Percentiles rank a stretch among this genome's conserved stretches.
Evolutionary conservation across 2,888 invertebrate species (phyloP).

Genomic region (Plebejus melissa): DNA sequence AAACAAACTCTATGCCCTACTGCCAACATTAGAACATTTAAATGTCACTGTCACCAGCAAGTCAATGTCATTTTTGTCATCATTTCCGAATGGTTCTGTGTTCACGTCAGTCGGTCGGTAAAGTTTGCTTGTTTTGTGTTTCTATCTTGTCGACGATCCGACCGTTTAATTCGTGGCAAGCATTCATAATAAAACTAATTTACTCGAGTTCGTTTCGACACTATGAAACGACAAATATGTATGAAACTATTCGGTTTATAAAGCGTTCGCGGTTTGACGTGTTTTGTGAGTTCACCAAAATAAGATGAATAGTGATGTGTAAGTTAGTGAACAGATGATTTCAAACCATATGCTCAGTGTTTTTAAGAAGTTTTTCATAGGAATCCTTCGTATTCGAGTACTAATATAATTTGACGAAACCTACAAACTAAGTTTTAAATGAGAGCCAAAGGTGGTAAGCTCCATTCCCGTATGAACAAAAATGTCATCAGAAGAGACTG

Average conservation of each 20-base stretch:
- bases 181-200: slow-evolving; percentile 30
- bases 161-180: slow-evolving; percentile 53
- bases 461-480: slow-evolving; percentile 80
- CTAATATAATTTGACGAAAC: slow-evolving; percentile 45
- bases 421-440: slow-evolving; percentile 58
- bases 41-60: neutral
- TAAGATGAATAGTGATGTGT: slow-evolving; percentile 59
- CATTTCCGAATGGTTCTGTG: slow-evolving; percentile 15
- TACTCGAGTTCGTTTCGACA: slow-evolving; percentile 14
- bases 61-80: slow-evolving; percentile 14
- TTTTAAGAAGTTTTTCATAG: slow-evolving; percentile 49
- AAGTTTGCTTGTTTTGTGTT: slow-evolving; percentile 52
- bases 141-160: slow-evolving; percentile 49
- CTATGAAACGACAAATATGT: slow-evolving; percentile 37
- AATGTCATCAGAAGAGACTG: slow-evolving; percentile 84
- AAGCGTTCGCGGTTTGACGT: slow-evolving; percentile 38
- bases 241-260: slow-evolving; percentile 38
- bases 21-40: neutral
- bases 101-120: slow-evolving; percentile 45
- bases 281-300: slow-evolving; percentile 46
- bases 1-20: neutral
- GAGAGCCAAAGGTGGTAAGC: slow-evolving; percentile 60
- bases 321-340: slow-evolving; percentile 67
- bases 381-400: slow-evolving; percentile 43
- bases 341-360: slow-evolving; percentile 69